Base-by-base conservation (phyloP, 2,797 vertebrate species). In the Sciurus vulgaris region DNA sequence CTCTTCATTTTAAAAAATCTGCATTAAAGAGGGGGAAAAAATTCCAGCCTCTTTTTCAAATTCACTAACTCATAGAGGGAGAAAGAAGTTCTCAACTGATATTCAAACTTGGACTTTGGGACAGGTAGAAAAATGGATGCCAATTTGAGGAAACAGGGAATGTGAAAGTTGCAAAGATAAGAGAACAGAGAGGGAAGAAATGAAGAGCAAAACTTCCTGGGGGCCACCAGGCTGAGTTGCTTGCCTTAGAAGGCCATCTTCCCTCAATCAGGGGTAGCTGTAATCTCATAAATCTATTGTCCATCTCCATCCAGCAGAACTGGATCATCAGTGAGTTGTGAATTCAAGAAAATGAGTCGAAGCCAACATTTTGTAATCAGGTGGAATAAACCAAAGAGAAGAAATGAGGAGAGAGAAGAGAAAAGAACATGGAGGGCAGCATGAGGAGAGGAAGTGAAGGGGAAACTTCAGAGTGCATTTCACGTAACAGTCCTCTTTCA, bases 371-470 rank as follows among this genome's bases (percentile, higher is more conserved):
- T 69, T 49, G 7, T 30, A 28, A 74, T 54, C n/a, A 51, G 73
- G 28, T 47, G 11, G 56, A 70, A 49, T 41, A 49, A 61, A 69
- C 14, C 56, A 7, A 26, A 89, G 15, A 12, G 65, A 86, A 1
- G 3, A 26, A 59, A 38, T 7, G 4, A 30, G 86, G 44, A 22
- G 30, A 65, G 28, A 3, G 30, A 41, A 73, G 26, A 35, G 41
- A 11, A 14, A 28, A 73, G 10, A 67, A 17, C 5, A 1, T 18
- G 8, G 26, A 44, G 28, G 26, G n/a, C 11, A 10, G 13, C 10
- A 33, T 17, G 33, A 7, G 2, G 22, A n/a, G 15, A 28, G 14
- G 4, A n/a, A 13, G n/a, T 5, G 4, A n/a, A 41, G 2, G 5
- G 56, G 20, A 74, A 72, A 35, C 7, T 15, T 26, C 41, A 65